phyloP scores from a whole-genome alignment of 2,888 invertebrate genomes.

The Achlya flavicornis region DNA sequence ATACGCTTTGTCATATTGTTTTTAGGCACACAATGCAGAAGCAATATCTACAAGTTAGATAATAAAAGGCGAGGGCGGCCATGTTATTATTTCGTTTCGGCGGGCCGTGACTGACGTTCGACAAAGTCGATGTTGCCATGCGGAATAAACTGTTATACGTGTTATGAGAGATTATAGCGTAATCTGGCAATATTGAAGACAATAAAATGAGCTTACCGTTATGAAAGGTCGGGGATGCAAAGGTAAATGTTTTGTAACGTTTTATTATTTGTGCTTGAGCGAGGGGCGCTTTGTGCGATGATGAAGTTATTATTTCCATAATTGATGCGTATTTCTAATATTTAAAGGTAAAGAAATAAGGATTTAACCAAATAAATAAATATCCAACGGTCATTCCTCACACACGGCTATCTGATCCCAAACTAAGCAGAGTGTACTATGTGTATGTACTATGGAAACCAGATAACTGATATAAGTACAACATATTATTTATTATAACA shows the following conservation, averaged over 20 bases:
- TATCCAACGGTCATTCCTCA: not conserved
- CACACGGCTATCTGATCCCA: not conserved
- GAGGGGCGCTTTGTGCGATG: conserved; percentile 16
- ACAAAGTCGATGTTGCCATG: conserved; percentile 81
- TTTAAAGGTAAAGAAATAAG: not conserved
- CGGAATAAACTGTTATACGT: conserved; percentile 82
- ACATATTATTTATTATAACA: no score
- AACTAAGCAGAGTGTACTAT: no score
- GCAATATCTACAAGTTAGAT: conserved; percentile 29
- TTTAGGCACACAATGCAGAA: conserved; percentile 35
- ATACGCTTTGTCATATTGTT: conserved; percentile 21
- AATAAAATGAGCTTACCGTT: conserved; percentile 79
- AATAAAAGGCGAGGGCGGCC: conserved; percentile 35
- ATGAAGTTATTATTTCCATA: conserved; percentile 23
- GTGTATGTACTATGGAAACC: no score
- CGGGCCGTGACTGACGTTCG: conserved; percentile 77
- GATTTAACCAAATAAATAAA: no score
- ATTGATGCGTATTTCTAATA: conserved; percentile 15
- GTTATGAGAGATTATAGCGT: conserved; percentile 81
- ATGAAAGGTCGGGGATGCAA: conserved; percentile 51
- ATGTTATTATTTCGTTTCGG: conserved; percentile 82
- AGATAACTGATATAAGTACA: no score
- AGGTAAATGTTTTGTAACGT: conserved; percentile 52
- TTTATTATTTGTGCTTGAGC: conserved; percentile 48
- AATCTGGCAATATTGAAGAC: conserved; percentile 84